Evolutionary conservation across 1,140 invertebrate genomes (phyloP).

Genomic region (Cydia fagiglandana): DNA sequence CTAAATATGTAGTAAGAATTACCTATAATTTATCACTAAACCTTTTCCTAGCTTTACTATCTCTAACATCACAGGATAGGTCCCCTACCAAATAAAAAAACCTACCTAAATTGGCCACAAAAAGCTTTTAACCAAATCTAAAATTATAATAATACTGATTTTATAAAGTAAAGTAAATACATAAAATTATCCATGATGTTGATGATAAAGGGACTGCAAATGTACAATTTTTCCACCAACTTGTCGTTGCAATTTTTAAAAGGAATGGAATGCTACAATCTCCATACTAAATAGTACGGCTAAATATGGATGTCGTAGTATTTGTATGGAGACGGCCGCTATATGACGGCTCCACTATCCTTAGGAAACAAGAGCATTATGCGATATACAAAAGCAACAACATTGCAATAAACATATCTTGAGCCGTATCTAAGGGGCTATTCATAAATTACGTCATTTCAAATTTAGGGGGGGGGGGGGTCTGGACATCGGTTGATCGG

Average conservation of each 20-base stretch:
- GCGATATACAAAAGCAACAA: no score
- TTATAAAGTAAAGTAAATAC: constrained; percentile 6
- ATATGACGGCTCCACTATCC: no score
- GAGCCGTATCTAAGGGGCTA: no score
- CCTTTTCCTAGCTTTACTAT: constrained; percentile 34
- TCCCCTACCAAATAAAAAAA: constrained; percentile 23
- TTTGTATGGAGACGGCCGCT: no score
- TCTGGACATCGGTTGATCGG: no score
- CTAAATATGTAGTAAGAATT: background rate
- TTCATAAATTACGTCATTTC: no score
- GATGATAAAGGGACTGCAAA: background rate
- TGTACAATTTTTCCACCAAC: background rate
- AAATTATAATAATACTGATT: constrained; percentile 29
- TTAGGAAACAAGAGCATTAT: no score
- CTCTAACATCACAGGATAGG: constrained; percentile 46
- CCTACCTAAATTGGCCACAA: constrained; percentile 1
- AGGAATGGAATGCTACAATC: no score
- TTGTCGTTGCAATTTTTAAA: background rate
- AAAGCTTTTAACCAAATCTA: constrained; percentile 2
- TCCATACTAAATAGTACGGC: no score
- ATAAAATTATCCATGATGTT: background rate
- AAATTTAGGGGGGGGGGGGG: no score
- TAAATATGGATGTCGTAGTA: no score
- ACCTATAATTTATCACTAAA: background rate
- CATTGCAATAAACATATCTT: no score